A percentile compares a stretch with the other conserved stretches of the same genome.
phyloP scores from a whole-genome alignment of 2,797 vertebrate genomes.

The Acanthornis magna region DNA sequence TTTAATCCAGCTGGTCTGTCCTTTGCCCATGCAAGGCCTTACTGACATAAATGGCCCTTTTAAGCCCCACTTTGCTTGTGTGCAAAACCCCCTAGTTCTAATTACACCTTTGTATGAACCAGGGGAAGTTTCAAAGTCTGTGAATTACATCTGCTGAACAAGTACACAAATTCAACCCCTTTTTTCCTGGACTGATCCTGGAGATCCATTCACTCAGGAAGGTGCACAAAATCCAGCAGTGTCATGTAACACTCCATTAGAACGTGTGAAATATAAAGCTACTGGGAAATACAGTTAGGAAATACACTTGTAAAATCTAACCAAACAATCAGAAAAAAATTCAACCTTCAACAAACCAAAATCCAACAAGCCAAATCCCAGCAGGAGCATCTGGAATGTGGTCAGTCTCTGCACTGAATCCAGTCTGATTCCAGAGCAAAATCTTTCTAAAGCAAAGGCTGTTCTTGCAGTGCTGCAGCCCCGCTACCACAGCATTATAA shows the following conservation, averaged over 20 bases:
- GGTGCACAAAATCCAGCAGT: neutral
- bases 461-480: neutral
- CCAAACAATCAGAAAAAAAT: neutral
- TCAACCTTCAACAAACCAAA: neutral
- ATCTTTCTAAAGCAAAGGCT: neutral
- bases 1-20: neutral
- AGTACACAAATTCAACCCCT: neutral
- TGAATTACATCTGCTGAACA: neutral
- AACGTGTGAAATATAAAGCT: neutral
- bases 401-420: neutral
- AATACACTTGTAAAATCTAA: neutral
- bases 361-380: neutral
- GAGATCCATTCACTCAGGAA: no score
- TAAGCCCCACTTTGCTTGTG: neutral
- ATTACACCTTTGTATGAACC: neutral
- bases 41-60: neutral
- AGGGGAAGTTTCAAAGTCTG: neutral
- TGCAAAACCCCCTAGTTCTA: neutral
- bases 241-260: neutral
- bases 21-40: neutral
- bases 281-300: neutral
- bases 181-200: neutral
- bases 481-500: neutral
- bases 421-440: neutral
- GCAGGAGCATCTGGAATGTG: neutral